These are phyloP conservation scores for Chaetorhynchus papuensis DNA, from an alignment of 2,113 vertebrate species.

Conservation along the genomic window DNA sequence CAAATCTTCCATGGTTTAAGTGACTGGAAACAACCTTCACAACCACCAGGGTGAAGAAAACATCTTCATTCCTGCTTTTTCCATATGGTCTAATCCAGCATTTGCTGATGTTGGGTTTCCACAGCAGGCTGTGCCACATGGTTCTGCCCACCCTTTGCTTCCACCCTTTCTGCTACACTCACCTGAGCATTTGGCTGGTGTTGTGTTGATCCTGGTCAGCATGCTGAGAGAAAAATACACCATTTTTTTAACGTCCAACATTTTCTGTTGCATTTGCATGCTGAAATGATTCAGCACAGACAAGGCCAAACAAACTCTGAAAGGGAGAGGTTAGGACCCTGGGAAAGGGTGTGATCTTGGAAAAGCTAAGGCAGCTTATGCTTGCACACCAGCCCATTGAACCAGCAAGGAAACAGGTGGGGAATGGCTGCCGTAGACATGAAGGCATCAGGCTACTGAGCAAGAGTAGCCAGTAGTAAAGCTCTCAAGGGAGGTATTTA, in stretches of 20 bases:
- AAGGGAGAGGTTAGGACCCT: background rate
- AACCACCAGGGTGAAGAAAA: background rate
- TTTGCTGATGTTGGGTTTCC: background rate
- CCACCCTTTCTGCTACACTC: background rate
- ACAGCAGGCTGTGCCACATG: background rate
- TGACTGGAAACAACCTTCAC: background rate
- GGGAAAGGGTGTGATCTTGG: background rate
- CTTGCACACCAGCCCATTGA: background rate
- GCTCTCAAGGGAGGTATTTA: background rate
- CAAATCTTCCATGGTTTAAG: background rate
- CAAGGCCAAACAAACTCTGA: background rate
- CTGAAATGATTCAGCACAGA: background rate
- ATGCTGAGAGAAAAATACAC: background rate
- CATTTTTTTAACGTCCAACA: background rate
- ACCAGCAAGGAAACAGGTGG: background rate
- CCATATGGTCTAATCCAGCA: background rate
- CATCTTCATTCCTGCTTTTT: background rate
- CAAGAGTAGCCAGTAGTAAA: background rate
- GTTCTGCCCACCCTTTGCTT: background rate
- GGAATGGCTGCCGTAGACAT: background rate
- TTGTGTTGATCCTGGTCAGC: background rate
- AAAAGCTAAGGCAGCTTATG: background rate
- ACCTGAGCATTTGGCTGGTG: background rate
- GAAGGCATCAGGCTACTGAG: background rate
- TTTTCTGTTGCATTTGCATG: background rate